Base-by-base conservation (phyloP, 2,888 invertebrate species). In the Acronicta alni region DNA sequence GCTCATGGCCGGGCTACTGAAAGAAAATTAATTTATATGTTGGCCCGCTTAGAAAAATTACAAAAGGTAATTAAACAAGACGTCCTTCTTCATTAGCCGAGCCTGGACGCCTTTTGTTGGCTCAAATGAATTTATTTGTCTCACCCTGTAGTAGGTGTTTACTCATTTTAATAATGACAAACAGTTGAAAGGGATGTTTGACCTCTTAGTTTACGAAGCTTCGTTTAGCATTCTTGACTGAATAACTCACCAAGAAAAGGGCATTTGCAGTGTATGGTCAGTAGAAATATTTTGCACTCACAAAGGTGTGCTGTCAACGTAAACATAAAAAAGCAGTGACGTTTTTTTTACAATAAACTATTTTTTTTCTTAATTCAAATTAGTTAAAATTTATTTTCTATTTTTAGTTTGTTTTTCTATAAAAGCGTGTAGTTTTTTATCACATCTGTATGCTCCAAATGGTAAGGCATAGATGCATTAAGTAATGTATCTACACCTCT, bases 61-160 rank as follows among this genome's bases (percentile, higher is more conserved):
- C 87, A 88, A 90, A 89, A 90, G 89, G 89, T 91, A 92, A 93
- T 92, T 91, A 92, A 84, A 91, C 86, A 85, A 86, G 87, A 88
- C 90, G 90, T 91, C 92, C 83, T 89, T 93, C 92, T 91, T 92
- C 89, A 90, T 92, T 93, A 91, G 84, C 77, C 55, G 68, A 74
- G 85, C 84, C 84, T 81, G 83, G 87, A 82, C 86, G 87, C 84
- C 85, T 84, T 89, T 89, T 90, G 88, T 89, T 86, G 80, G 77
- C 63, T 77, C 78, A 88, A 88, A 91, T 89, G 70, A 92, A 88
- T 91, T 89, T 90, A 89, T 86, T 87, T 83, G 79, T 85, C 70
- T 71, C 72, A 71, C 72, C 72, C 74, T 71, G 73, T 79, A 77
- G 71, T 72, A 66, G 73, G 67, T 70, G 73, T 72, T 75, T 72